Evolutionary conservation across 2,113 vertebrate species (phyloP), one percentile per base, ranked within the genome.

Genomic region (Oxyruncus cristatus): DNA sequence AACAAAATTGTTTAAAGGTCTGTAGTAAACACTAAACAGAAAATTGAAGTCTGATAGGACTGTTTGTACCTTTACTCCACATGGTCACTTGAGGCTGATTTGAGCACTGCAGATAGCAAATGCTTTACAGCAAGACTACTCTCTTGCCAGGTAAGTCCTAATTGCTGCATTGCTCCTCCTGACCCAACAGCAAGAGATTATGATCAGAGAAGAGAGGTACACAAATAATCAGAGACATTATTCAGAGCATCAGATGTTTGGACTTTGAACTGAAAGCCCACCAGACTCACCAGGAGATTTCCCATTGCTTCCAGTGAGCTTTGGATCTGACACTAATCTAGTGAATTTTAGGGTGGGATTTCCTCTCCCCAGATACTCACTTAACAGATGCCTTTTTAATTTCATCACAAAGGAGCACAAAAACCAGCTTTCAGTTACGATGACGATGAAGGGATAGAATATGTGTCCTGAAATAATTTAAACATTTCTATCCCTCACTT

Each of bases 211-310:
- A 58, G 47, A 93, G 80, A 92, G 33, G 30, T 68, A 56, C 58
- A 73, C 71, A 84, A 86, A 89, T 79, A 92, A 93, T 82, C 72
- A 89, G 24, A 93, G 66, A 30, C 42, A 62, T 91, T 95, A 88
- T 80, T 63, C 32, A 63, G 44, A 85, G 27, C 55, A 76, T 66
- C 65, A 67, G 70, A 61, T 27, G 72, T 80, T 75, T 82, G 77
- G 61, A 65, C 41, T 70, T 88, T 47, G 50, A 83, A 61, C 37
- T 74, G 65, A 82, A 92, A 89, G 27, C 27, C 59, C 59, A 74
- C n/a, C 66, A 70, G 88, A 88, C 17, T 85, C 59, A 85, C 19
- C 50, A 49, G 30, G 32, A 88, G 56, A 19, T 15, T 66, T 75
- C 37, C 58, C 10, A 11, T 27, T 63, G 4, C 46, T 83, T 88